These are phyloP conservation scores for Diarsia mendica DNA, from an alignment of 2,888 invertebrate genomes.

Conservation along the genomic window DNA sequence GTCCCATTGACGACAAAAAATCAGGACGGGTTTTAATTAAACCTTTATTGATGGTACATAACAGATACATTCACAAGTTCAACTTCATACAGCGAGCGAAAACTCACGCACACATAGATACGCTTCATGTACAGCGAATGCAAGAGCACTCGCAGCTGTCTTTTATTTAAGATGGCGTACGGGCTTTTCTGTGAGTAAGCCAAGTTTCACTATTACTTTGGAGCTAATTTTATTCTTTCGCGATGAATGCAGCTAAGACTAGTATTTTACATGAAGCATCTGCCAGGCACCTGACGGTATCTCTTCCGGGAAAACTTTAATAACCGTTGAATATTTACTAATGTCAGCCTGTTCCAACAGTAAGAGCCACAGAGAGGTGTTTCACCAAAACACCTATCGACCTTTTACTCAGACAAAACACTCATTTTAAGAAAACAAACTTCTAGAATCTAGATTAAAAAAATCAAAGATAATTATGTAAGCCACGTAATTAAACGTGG, in stretches of 20 bases:
- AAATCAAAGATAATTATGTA: no score
- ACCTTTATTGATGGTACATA: constrained; percentile 21
- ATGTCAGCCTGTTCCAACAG: no score
- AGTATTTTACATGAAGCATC: background rate
- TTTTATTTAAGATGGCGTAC: background rate
- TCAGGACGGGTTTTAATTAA: constrained; percentile 59
- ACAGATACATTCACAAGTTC: background rate
- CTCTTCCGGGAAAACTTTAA: no score
- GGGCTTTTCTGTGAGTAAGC: background rate
- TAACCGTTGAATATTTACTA: no score
- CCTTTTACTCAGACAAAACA: background rate
- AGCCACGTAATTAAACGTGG: no score
- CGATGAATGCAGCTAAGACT: background rate
- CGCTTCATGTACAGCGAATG: background rate
- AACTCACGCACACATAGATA: background rate
- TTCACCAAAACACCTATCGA: no score
- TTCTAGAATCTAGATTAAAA: no score
- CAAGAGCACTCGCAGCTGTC: background rate
- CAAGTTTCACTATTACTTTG: background rate
- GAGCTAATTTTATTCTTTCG: rapidly evolving
- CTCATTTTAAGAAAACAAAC: background rate
- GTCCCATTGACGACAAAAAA: constrained; percentile 45
- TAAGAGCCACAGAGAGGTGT: no score
- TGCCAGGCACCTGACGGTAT: no score
- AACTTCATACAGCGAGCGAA: background rate